phyloP scores from a whole-genome alignment of 1,140 invertebrate species.

The Calephelis nemesis region DNA sequence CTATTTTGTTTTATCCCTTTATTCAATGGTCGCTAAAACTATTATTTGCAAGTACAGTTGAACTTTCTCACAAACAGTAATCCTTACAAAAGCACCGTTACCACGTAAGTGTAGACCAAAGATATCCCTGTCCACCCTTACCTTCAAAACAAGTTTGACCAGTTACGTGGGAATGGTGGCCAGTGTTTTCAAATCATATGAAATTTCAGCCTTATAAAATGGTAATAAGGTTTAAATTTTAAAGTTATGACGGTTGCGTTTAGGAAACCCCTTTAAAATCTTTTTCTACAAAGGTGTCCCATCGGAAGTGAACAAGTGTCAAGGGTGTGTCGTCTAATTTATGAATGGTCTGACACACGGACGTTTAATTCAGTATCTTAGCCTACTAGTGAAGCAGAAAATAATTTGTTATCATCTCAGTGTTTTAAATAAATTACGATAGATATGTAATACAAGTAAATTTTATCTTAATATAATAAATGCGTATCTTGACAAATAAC shows the following conservation, averaged over 20 bases:
- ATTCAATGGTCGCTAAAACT: not conserved
- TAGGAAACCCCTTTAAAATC: not conserved
- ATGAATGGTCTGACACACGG: constrained; percentile 21
- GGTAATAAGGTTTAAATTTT: constrained; percentile 1
- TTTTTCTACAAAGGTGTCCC: constrained; percentile 29
- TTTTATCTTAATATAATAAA: too few relatives aligned
- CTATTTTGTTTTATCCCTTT: not conserved
- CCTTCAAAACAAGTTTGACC: constrained; percentile 59
- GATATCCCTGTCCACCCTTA: constrained; percentile 48
- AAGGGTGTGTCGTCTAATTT: constrained; percentile 30
- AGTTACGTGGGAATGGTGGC: constrained; percentile 54
- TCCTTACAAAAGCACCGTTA: constrained; percentile 44
- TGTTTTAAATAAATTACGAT: too few relatives aligned
- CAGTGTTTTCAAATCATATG: not conserved
- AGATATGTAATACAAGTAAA: too few relatives aligned
- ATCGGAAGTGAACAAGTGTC: constrained; percentile 35
- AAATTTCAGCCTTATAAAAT: not conserved
- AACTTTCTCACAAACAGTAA: constrained; percentile 48
- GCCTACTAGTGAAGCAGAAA: not conserved
- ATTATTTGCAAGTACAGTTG: constrained; percentile 9
- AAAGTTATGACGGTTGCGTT: not conserved
- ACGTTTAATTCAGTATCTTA: not conserved
- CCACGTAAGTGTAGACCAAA: constrained; percentile 54
- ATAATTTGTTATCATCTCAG: not conserved
- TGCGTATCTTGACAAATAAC: too few relatives aligned